Conservation (phyloP, 35 echinoderm and acorn worm genomes). For the Hemicentrotus pulcherrimus region DNA sequence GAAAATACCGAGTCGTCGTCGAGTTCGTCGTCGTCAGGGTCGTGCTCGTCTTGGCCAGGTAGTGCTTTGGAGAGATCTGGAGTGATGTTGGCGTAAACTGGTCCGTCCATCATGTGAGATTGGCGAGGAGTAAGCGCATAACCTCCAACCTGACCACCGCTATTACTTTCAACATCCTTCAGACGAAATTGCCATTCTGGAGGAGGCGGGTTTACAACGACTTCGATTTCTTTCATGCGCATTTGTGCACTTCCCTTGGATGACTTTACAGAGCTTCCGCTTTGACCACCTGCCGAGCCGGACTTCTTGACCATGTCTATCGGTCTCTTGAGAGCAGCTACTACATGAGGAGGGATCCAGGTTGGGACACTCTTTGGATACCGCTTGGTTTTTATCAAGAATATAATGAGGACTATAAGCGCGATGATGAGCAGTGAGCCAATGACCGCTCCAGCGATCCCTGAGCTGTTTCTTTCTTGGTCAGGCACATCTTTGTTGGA, state of each 20-base stretch:
- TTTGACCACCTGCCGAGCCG: not conserved
- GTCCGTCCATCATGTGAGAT: slow-evolving; percentile 1
- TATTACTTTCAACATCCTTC: slow-evolving; percentile 26
- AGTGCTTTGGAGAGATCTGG: not conserved
- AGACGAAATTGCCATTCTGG: slow-evolving; percentile 41
- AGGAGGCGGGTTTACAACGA: slow-evolving; percentile 35
- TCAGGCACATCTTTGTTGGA: not conserved
- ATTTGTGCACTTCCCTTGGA: not conserved
- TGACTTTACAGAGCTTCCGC: not conserved
- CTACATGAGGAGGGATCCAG: slow-evolving; percentile 9
- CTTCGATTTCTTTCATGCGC: slow-evolving; percentile 11
- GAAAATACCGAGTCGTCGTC: slow-evolving; percentile 27
- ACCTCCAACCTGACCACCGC: not conserved
- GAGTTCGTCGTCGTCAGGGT: not conserved
- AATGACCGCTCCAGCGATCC: not conserved
- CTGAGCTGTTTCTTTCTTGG: not conserved
- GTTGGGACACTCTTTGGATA: slow-evolving; percentile 30
- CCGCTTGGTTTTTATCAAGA: slow-evolving; percentile 27
- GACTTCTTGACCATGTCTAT: slow-evolving; percentile 5
- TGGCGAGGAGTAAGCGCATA: not conserved
- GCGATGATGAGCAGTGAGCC: slow-evolving; percentile 28
- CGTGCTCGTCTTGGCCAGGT: not conserved
- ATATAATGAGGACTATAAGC: not conserved
- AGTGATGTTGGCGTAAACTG: slow-evolving; percentile 10
- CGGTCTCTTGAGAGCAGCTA: slow-evolving; percentile 32